Conservation (phyloP, 2,797 vertebrate species). For the Hephaestus fuliginosus region DNA sequence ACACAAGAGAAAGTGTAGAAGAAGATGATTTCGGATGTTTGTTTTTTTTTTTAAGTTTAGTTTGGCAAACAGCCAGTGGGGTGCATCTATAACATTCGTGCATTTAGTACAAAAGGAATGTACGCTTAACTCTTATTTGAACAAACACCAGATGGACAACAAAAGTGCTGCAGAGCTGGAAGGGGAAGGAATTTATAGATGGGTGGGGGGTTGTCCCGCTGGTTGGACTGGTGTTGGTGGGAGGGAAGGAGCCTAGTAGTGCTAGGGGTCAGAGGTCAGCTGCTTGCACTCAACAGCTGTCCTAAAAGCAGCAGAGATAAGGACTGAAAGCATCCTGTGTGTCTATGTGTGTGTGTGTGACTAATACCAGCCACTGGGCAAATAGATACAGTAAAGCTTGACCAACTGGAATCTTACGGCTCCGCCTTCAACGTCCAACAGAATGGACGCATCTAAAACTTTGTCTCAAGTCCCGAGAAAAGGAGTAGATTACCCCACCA, state of each 20-base stretch:
- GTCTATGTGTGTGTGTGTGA: slow-evolving; percentile 64
- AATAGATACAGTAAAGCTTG: slow-evolving; percentile 86
- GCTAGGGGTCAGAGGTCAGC: slow-evolving; percentile 89
- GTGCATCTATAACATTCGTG: background rate
- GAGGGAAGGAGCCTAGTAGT: slow-evolving; percentile 74
- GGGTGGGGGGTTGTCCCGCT: slow-evolving; percentile 79
- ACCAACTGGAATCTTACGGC: slow-evolving; percentile 70
- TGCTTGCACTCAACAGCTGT: slow-evolving; percentile 91
- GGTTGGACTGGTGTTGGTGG: slow-evolving; percentile 70
- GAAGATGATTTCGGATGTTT: background rate
- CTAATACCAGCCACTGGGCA: slow-evolving; percentile 81
- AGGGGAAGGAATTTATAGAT: slow-evolving; percentile 85
- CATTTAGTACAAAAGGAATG: slow-evolving; percentile 32
- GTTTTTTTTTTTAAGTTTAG: too few relatives aligned
- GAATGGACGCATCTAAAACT: slow-evolving; percentile 54
- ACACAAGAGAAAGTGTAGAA: background rate
- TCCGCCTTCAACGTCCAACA: slow-evolving; percentile 38
- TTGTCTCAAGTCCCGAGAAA: slow-evolving; percentile 53
- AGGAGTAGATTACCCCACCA: slow-evolving; percentile 64
- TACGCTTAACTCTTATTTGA: slow-evolving; percentile 53
- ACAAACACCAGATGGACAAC: slow-evolving; percentile 66
- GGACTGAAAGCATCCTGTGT: slow-evolving; percentile 92
- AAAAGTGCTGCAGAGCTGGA: slow-evolving; percentile 71
- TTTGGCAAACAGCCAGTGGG: too few relatives aligned
- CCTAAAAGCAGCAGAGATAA: slow-evolving; percentile 91